Evolutionary conservation across 2,113 vertebrate genomes (phyloP).

Genomic region (Microcebus murinus): DNA sequence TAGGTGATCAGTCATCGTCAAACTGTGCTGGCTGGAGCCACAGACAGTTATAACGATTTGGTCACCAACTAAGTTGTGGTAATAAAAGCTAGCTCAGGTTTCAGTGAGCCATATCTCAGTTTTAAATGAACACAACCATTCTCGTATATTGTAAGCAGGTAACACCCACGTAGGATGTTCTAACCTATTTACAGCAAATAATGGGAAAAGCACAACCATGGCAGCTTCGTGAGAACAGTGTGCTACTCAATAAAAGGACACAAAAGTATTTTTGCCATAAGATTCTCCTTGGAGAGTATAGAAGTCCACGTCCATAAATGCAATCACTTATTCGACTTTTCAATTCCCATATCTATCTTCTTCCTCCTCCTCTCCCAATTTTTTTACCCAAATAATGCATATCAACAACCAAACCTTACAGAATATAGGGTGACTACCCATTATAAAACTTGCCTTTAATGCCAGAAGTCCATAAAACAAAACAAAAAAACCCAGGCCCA

Average conservation of each 20-base stretch:
- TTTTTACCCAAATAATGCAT: neutral
- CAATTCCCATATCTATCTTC: neutral
- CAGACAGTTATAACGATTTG: neutral
- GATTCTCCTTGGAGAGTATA: neutral
- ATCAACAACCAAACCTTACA: neutral
- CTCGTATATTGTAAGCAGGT: neutral
- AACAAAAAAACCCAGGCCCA: neutral
- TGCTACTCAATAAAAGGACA: neutral
- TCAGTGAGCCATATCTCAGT: neutral
- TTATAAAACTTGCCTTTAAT: neutral
- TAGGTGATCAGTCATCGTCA: neutral
- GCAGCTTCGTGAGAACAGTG: neutral
- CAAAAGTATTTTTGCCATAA: neutral
- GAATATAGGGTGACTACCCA: neutral
- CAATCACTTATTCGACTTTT: neutral
- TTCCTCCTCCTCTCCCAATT: neutral
- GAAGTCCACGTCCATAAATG: neutral
- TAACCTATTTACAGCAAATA: neutral
- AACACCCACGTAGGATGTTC: neutral
- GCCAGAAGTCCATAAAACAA: neutral
- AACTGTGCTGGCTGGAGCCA: neutral
- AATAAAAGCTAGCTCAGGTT: neutral
- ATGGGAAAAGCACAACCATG: neutral
- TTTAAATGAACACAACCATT: neutral
- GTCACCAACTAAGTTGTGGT: neutral